These are phyloP conservation scores for Andrena marginata DNA, from an alignment of 2,888 invertebrate species.

Conservation along the genomic window DNA sequence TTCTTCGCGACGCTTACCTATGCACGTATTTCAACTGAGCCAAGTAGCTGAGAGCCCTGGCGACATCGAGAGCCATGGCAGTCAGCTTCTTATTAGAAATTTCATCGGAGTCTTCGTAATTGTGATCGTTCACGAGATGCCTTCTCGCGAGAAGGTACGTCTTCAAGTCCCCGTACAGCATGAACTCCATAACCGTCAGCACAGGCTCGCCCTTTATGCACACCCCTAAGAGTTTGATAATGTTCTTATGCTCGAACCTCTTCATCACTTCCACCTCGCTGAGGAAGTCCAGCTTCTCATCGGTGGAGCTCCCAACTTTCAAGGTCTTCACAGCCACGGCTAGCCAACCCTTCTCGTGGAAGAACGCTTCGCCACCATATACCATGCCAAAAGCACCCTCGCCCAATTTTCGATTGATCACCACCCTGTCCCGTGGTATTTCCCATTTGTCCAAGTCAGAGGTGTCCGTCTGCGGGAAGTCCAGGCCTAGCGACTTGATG, in stretches of 20 bases:
- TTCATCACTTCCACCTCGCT: conserved; percentile 98
- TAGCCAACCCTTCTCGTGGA: conserved; percentile 90
- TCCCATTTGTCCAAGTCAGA: conserved; percentile 94
- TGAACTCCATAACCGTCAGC: conserved; percentile 97
- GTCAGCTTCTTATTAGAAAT: conserved; percentile 93
- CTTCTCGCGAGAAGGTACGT: conserved; percentile 94
- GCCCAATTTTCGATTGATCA: conserved; percentile 93
- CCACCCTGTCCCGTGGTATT: conserved; percentile 92
- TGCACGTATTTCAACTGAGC: conserved; percentile 95
- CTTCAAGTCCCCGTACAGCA: conserved; percentile 96
- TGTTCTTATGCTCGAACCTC: conserved; percentile 95
- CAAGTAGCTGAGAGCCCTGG: conserved; percentile 93
- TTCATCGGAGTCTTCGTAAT: conserved; percentile 90
- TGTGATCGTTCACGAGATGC: conserved; percentile 90
- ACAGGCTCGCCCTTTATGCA: conserved; percentile 95
- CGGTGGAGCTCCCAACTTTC: conserved; percentile 92
- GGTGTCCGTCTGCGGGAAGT: conserved; percentile 86
- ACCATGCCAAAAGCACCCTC: conserved; percentile 97
- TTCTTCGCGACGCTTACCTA: conserved; percentile 83
- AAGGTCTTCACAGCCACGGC: conserved; percentile 96
- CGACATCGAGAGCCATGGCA: conserved; percentile 94
- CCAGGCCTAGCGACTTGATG: conserved; percentile 90
- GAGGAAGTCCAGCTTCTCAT: conserved; percentile 95
- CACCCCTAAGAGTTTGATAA: conserved; percentile 93
- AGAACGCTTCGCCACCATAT: conserved; percentile 94